Conservation (phyloP, 2,113 vertebrate genomes). For the Cricetomys ansorgei region DNA sequence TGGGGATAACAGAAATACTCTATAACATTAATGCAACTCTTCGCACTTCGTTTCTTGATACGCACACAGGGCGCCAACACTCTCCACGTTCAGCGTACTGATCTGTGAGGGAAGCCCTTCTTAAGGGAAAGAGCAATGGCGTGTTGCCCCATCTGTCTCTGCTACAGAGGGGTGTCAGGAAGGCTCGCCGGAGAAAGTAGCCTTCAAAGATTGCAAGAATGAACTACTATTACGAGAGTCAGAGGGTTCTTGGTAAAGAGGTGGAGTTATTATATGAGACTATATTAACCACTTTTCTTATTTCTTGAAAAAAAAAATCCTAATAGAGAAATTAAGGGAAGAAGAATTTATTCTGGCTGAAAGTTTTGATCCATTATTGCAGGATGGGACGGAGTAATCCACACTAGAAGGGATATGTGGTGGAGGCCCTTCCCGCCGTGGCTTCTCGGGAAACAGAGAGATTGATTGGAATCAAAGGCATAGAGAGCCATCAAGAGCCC, state of each 20-base stretch:
- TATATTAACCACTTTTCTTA: neutral
- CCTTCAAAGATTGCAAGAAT: neutral
- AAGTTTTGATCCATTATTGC: neutral
- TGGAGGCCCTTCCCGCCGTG: neutral
- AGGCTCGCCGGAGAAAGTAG: neutral
- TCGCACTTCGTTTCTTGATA: slow-evolving; percentile 54
- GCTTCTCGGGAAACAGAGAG: neutral
- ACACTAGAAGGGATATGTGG: neutral
- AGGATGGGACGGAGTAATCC: neutral
- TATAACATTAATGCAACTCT: neutral
- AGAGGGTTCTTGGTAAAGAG: neutral
- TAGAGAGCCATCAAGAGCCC: neutral
- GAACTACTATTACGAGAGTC: neutral
- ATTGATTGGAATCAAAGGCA: neutral
- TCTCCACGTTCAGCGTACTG: neutral
- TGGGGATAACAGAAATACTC: slow-evolving; percentile 1
- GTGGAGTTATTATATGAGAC: neutral
- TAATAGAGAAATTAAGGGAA: neutral
- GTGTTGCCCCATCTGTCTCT: neutral
- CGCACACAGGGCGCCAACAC: neutral
- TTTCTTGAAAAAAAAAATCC: neutral
- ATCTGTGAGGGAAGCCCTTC: neutral
- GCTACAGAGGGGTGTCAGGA: neutral
- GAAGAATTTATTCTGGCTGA: neutral
- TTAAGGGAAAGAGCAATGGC: neutral